Conservation (phyloP, 2,888 invertebrate genomes). For the Zeuzera pyrina region DNA sequence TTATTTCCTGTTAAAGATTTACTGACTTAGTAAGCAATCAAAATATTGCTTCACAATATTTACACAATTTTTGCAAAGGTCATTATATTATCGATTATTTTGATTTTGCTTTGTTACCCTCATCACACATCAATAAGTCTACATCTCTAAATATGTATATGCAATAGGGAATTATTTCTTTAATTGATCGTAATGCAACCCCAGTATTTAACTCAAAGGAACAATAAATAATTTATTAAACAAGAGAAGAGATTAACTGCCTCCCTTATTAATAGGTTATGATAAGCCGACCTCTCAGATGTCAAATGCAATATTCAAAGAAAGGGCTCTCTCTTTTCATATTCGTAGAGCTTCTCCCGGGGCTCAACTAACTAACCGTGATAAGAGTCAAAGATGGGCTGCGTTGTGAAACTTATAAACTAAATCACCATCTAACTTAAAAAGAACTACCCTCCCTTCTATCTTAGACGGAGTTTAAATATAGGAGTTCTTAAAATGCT, state of each 20-base stretch:
- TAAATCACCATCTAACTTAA: conserved; percentile 36
- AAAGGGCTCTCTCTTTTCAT: conserved; percentile 46
- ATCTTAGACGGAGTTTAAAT: too few relatives aligned
- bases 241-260: conserved; percentile 28
- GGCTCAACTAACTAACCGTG: conserved; percentile 60
- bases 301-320: conserved; percentile 56
- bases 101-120: too few relatives aligned
- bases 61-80: too few relatives aligned
- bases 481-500: too few relatives aligned
- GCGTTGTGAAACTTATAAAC: conserved; percentile 41
- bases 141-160: too few relatives aligned
- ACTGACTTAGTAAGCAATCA: too few relatives aligned
- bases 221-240: conserved; percentile 33
- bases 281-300: conserved; percentile 44
- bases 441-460: conserved; percentile 19
- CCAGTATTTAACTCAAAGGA: conserved; percentile 10
- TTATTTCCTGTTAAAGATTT: too few relatives aligned
- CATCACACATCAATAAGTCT: too few relatives aligned
- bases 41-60: too few relatives aligned
- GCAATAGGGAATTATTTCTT: too few relatives aligned
- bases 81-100: too few relatives aligned
- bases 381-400: conserved; percentile 47
- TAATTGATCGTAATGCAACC: too few relatives aligned
- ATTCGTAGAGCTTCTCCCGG: conserved; percentile 35
- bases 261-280: conserved; percentile 21